phyloP scores from a whole-genome alignment of 2,113 vertebrate species.

The Poeciliopsis turrubarensis region DNA sequence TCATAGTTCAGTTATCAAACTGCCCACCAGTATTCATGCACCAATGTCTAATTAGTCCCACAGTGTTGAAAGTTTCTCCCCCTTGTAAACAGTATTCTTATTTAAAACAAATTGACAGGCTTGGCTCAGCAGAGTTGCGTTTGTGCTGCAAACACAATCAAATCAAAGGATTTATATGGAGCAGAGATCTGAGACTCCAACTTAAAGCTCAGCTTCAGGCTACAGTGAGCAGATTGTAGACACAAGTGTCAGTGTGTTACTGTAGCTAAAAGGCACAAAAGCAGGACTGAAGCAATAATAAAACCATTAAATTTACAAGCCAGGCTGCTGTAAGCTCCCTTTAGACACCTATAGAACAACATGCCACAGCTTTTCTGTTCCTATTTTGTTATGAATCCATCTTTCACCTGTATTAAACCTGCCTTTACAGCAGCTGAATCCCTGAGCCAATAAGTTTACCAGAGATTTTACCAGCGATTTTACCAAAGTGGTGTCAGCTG shows the following conservation, averaged over 20 bases:
- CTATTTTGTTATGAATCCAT: neutral
- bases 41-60: conserved; percentile 29
- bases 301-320: neutral
- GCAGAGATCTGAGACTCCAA: conserved; percentile 16
- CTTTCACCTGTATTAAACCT: neutral
- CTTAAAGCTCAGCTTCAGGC: conserved; percentile 10
- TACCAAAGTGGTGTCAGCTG: too few relatives aligned
- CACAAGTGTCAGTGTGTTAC: neutral
- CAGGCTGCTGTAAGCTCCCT: neutral
- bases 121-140: conserved; percentile 11
- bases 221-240: conserved; percentile 3
- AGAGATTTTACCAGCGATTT: too few relatives aligned
- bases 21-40: neutral
- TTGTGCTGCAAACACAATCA: conserved; percentile 6
- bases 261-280: neutral
- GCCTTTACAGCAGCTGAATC: neutral
- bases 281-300: neutral
- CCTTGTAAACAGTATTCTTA: conserved; percentile 16
- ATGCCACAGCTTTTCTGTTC: neutral
- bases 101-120: conserved; percentile 10
- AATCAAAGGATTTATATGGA: conserved; percentile 11
- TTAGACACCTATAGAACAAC: neutral
- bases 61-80: conserved; percentile 2
- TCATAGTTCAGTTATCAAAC: conserved; percentile 18
- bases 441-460: too few relatives aligned